Percentiles rank a stretch among this genome's conserved stretches.
These are phyloP conservation scores for Ammodytes dubius DNA, from an alignment of 2,113 vertebrate species.

Conservation along the genomic window DNA sequence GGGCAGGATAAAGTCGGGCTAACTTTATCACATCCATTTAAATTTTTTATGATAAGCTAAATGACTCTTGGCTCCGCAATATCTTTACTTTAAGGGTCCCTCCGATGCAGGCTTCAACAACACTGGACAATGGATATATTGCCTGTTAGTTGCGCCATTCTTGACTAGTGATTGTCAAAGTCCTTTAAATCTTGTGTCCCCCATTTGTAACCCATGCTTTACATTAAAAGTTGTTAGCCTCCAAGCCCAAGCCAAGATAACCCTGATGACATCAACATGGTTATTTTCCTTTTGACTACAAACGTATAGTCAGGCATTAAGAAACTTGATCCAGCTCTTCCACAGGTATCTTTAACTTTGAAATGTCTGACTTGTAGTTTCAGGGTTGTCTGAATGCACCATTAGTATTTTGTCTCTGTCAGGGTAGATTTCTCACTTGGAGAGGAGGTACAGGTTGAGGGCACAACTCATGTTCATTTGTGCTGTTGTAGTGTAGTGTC, in stretches of 20 bases:
- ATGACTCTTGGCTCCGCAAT: no score
- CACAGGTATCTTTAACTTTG: background rate
- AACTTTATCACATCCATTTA: background rate
- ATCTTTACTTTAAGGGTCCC: no score
- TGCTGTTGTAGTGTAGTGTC: background rate
- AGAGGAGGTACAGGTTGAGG: background rate
- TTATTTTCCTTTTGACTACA: background rate
- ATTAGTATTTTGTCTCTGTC: background rate
- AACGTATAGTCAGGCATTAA: background rate
- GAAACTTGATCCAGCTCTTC: background rate
- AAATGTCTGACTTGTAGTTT: background rate
- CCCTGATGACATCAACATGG: background rate
- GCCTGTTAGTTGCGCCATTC: no score
- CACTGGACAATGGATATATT: no score
- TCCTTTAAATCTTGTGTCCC: background rate
- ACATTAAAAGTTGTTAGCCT: background rate
- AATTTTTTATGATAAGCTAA: background rate
- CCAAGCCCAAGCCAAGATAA: background rate
- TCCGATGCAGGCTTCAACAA: background rate
- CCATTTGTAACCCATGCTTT: background rate
- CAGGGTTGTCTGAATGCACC: background rate
- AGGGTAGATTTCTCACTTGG: background rate
- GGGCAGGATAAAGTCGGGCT: background rate
- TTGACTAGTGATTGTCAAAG: background rate
- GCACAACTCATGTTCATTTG: background rate